A percentile compares a stretch with the other conserved stretches of the same genome.
Conservation (phyloP, 2,888 invertebrate species). For the Hoplodrina ambigua region DNA sequence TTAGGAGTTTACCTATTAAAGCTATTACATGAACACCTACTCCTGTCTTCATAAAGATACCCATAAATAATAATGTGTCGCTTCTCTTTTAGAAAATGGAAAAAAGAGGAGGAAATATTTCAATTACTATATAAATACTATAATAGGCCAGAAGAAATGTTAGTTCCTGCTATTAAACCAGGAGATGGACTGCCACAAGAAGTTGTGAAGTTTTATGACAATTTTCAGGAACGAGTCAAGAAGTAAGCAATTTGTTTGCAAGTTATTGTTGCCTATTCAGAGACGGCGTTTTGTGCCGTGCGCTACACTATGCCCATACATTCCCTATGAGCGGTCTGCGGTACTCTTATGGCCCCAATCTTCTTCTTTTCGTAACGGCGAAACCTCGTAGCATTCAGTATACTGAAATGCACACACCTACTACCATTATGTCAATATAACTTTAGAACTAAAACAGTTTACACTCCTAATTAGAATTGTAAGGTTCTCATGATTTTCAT, state of each 20-base stretch:
- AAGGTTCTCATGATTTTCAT: not conserved
- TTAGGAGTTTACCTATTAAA: too few species aligned
- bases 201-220: slow-evolving; percentile 75
- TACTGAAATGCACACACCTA: too few species aligned
- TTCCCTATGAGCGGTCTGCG: not conserved
- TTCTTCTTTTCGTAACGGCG: too few species aligned
- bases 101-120: slow-evolving; percentile 83
- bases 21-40: not conserved
- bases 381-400: too few species aligned
- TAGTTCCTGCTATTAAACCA: slow-evolving; percentile 80
- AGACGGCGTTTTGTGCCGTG: not conserved
- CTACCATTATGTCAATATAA: not conserved
- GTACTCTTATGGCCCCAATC: not conserved
- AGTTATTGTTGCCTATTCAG: not conserved
- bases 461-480: too few species aligned
- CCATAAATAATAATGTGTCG: not conserved
- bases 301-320: too few species aligned
- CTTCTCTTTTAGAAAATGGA: slow-evolving; percentile 76
- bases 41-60: not conserved
- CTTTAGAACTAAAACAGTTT: not conserved
- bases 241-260: slow-evolving; percentile 68
- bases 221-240: slow-evolving; percentile 74
- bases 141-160: slow-evolving; percentile 84
- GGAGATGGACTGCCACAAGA: slow-evolving; percentile 77
- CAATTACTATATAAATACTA: slow-evolving; percentile 83